These are phyloP conservation scores for Podarcis lilfordi DNA, from an alignment of 2,797 vertebrate species.

Conservation along the genomic window DNA sequence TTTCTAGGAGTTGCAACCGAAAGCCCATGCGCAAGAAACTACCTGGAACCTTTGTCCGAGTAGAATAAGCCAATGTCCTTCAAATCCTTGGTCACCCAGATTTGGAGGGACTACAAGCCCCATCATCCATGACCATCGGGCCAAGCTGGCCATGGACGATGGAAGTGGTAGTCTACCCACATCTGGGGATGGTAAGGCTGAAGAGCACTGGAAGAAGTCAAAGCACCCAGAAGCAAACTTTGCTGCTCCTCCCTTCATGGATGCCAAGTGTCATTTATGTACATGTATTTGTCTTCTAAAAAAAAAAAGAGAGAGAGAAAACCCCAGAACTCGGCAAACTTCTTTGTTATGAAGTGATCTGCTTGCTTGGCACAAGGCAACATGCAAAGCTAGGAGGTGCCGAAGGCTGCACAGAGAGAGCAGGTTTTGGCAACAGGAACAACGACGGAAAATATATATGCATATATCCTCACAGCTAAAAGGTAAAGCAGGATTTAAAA, in stretches of 20 bases:
- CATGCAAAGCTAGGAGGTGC: constrained; percentile 91
- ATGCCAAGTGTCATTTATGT: constrained; percentile 44
- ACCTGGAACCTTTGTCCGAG: constrained; percentile 62
- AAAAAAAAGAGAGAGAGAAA: constrained; percentile 31
- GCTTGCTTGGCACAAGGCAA: constrained; percentile 89
- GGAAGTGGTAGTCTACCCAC: too few species aligned
- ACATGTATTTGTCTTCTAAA: constrained; percentile 37
- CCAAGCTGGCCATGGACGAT: too few species aligned
- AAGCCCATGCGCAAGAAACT: constrained; percentile 64
- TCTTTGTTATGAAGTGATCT: constrained; percentile 61
- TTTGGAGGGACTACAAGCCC: too few species aligned
- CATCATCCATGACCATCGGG: too few species aligned
- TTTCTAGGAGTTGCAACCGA: constrained; percentile 50
- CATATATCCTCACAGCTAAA: constrained; percentile 69
- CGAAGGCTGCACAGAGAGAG: constrained; percentile 73
- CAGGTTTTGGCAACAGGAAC: constrained; percentile 81
- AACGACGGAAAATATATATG: constrained; percentile 50
- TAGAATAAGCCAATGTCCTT: constrained; percentile 47
- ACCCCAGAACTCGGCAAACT: constrained; percentile 23
- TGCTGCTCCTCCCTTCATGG: constrained; percentile 37
- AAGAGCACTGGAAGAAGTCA: neutral
- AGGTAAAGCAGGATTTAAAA: constrained; percentile 80
- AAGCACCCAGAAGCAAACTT: constrained; percentile 51
- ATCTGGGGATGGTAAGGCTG: too few species aligned
- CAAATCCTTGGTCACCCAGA: too few species aligned